Conservation (phyloP, 1,140 invertebrate genomes). For the Hermatobates lingyangjiaoensis region DNA sequence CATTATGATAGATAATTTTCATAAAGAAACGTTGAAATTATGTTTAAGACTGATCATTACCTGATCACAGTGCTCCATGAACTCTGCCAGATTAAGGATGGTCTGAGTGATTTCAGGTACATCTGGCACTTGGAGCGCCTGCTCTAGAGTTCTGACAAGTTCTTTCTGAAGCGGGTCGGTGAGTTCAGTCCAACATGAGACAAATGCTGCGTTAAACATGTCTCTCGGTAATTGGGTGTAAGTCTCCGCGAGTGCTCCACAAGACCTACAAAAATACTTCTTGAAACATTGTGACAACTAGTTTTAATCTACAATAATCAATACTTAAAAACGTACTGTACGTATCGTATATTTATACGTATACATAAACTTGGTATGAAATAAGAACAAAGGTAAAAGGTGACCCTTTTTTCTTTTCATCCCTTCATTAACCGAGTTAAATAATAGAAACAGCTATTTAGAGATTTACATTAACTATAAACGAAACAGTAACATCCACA, state of each 20-base stretch:
- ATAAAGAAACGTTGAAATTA: too few relatives aligned
- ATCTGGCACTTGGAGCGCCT: slow-evolving; percentile 80
- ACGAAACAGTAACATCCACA: too few relatives aligned
- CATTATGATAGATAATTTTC: too few relatives aligned
- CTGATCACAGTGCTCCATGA: slow-evolving; percentile 98
- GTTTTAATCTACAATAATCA: not conserved
- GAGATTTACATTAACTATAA: too few relatives aligned
- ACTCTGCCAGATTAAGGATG: slow-evolving; percentile 92
- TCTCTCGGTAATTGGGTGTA: slow-evolving; percentile 86
- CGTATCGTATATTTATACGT: too few relatives aligned
- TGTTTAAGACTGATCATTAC: too few relatives aligned
- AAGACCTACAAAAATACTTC: slow-evolving; percentile 36
- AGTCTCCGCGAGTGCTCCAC: slow-evolving; percentile 77
- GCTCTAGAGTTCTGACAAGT: slow-evolving; percentile 67
- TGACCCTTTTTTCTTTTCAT: too few relatives aligned
- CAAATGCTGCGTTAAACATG: slow-evolving; percentile 95
- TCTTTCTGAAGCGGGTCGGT: slow-evolving; percentile 63
- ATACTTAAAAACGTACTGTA: too few relatives aligned
- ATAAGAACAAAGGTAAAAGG: too few relatives aligned
- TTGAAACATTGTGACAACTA: not conserved
- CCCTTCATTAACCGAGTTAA: too few relatives aligned
- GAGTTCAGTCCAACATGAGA: slow-evolving; percentile 96
- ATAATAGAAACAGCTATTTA: too few relatives aligned
- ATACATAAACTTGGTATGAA: too few relatives aligned
- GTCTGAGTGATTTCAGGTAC: slow-evolving; percentile 94